Conservation (phyloP, 2,888 invertebrate genomes). For the Heteropelma amictum region DNA sequence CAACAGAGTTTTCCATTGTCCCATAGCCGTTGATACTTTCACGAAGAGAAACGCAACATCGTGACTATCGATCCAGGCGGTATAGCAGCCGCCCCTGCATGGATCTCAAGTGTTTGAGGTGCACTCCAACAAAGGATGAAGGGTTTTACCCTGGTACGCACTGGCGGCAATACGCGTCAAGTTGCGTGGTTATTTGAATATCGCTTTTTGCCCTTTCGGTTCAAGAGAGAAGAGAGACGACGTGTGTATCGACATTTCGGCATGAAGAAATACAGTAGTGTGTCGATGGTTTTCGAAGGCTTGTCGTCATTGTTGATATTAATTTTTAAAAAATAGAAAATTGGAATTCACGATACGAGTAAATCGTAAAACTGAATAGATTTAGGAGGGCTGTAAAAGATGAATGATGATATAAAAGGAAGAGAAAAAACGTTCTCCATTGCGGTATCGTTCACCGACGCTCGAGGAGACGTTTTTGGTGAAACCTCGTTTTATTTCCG, state of each 20-base stretch:
- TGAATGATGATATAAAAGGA: too few species aligned
- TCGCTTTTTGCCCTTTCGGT: constrained; percentile 19
- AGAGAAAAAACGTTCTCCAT: too few species aligned
- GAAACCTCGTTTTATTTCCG: too few species aligned
- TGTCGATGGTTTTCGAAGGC: constrained; percentile 9
- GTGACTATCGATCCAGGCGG: constrained; percentile 26
- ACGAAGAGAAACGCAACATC: constrained; percentile 2
- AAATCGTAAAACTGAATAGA: too few species aligned
- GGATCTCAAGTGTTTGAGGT: constrained; percentile 66
- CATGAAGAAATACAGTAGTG: constrained; percentile 7
- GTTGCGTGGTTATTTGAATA: constrained; percentile 27
- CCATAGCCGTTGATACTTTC: background rate
- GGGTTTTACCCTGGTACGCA: constrained; percentile 17
- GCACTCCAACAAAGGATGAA: constrained; percentile 63
- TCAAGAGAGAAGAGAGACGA: background rate
- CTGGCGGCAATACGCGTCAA: constrained; percentile 10
- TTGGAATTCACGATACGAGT: too few species aligned
- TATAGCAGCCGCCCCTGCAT: constrained; percentile 57
- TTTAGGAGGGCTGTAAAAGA: too few species aligned
- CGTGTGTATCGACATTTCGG: background rate
- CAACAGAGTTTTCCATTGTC: background rate
- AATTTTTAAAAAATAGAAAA: too few species aligned
- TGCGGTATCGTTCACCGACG: too few species aligned
- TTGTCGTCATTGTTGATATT: too few species aligned
- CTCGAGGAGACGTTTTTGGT: too few species aligned